These are phyloP conservation scores for Philypnodon macrostomus DNA, from an alignment of 2,797 vertebrate species.

Conservation along the genomic window DNA sequence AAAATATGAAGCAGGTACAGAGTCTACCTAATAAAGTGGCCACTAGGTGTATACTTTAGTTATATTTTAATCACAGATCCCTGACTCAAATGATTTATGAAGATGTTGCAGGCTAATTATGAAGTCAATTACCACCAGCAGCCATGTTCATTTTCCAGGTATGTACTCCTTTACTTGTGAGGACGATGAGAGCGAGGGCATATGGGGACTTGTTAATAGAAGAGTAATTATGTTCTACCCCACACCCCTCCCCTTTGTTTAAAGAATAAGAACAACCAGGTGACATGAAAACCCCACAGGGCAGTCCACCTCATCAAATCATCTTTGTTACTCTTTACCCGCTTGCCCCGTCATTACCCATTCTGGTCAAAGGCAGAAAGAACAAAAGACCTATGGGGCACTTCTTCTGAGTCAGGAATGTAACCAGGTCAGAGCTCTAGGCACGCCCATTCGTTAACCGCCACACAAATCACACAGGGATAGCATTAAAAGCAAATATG, in stretches of 20 bases:
- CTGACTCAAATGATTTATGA: constrained; percentile 53
- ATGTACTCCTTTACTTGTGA: constrained; percentile 64
- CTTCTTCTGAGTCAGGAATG: constrained; percentile 64
- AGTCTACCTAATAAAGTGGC: no score
- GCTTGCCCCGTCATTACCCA: constrained; percentile 47
- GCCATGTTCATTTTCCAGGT: constrained; percentile 67
- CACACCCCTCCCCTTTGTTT: constrained; percentile 20
- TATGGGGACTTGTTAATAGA: constrained; percentile 54
- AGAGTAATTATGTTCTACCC: constrained; percentile 61
- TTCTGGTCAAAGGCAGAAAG: constrained; percentile 50
- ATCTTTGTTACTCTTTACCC: constrained; percentile 64
- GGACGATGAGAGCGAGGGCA: constrained; percentile 19
- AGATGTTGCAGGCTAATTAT: constrained; percentile 65
- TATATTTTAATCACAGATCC: neutral
- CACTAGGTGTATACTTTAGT: no score
- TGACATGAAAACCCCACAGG: constrained; percentile 43
- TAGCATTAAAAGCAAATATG: constrained; percentile 21
- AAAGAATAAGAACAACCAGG: constrained; percentile 41
- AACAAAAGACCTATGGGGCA: constrained; percentile 60
- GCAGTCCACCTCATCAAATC: constrained; percentile 43
- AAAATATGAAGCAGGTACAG: no score
- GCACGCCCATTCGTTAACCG: constrained; percentile 39
- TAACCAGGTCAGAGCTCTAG: constrained; percentile 51
- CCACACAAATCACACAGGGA: constrained; percentile 41
- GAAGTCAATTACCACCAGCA: constrained; percentile 63